Evolutionary conservation across 2,888 invertebrate species (phyloP).

Genomic region (Adineta ricciae): DNA sequence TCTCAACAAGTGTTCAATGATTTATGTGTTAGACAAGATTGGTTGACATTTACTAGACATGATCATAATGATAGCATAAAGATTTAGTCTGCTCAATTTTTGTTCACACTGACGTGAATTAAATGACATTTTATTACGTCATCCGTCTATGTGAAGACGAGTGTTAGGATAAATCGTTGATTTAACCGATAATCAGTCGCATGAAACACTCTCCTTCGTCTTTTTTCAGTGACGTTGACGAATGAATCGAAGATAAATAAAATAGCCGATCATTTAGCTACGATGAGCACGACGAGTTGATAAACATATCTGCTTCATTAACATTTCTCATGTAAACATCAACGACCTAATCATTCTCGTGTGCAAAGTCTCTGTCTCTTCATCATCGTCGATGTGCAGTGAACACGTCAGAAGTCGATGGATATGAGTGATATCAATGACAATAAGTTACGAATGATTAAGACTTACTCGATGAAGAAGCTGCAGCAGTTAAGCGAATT

Average conservation of each 20-base stretch:
- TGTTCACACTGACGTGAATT: neutral
- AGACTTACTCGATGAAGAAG: neutral
- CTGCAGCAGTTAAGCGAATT: neutral
- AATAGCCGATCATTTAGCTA: neutral
- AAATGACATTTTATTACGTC: neutral
- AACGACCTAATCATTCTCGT: neutral
- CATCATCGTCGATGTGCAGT: neutral
- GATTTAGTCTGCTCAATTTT: neutral
- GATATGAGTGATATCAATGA: neutral
- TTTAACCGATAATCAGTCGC: neutral
- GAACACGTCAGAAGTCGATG: neutral
- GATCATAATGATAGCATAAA: neutral
- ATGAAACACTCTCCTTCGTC: neutral
- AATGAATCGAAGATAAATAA: neutral
- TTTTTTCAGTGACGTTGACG: neutral
- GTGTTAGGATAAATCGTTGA: neutral
- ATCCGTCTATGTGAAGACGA: neutral
- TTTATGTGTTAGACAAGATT: neutral
- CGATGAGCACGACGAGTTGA: neutral
- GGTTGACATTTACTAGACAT: neutral
- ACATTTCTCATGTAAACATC: constrained; percentile 3
- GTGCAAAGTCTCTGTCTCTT: neutral
- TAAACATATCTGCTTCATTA: constrained; percentile 3
- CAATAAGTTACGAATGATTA: neutral
- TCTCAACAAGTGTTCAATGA: neutral